Conservation (phyloP, 1,140 invertebrate genomes). For the Stegodyphus dumicola region DNA sequence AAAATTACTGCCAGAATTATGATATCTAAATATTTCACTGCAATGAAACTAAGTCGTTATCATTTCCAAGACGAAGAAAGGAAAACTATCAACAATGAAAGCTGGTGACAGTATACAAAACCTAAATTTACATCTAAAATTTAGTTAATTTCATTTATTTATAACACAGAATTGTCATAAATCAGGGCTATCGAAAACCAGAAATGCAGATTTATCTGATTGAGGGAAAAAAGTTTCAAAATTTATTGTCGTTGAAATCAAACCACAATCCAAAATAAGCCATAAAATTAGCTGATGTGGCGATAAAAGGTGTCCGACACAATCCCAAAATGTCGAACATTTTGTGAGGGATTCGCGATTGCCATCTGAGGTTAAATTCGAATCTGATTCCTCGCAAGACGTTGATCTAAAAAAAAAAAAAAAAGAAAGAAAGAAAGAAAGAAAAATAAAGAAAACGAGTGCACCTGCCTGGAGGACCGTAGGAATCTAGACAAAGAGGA, state of each 20-base stretch:
- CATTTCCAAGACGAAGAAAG: neutral
- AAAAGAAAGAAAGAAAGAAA: too few species aligned
- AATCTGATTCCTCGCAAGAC: conserved; percentile 22
- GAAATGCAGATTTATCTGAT: neutral
- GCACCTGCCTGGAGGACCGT: conserved; percentile 22
- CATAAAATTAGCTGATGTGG: neutral
- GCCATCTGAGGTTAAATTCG: conserved; percentile 52
- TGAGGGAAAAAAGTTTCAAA: neutral
- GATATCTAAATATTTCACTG: too few species aligned
- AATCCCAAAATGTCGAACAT: conserved; percentile 25
- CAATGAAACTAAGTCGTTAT: neutral
- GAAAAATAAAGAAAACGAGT: neutral
- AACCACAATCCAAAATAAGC: neutral
- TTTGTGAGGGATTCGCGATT: neutral
- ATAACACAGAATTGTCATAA: neutral
- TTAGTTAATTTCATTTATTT: neutral
- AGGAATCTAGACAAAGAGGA: conserved; percentile 17
- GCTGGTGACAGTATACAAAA: neutral
- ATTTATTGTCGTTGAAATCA: too few species aligned
- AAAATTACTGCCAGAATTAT: too few species aligned
- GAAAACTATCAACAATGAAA: neutral
- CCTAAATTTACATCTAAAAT: neutral
- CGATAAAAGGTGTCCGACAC: conserved; percentile 26
- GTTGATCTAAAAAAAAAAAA: conserved; percentile 38
- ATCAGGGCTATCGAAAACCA: neutral